Percentiles rank a stretch among this genome's conserved stretches.
These are phyloP conservation scores for Melanerpes aurifrons DNA, from an alignment of 2,113 vertebrate species.

Conservation along the genomic window DNA sequence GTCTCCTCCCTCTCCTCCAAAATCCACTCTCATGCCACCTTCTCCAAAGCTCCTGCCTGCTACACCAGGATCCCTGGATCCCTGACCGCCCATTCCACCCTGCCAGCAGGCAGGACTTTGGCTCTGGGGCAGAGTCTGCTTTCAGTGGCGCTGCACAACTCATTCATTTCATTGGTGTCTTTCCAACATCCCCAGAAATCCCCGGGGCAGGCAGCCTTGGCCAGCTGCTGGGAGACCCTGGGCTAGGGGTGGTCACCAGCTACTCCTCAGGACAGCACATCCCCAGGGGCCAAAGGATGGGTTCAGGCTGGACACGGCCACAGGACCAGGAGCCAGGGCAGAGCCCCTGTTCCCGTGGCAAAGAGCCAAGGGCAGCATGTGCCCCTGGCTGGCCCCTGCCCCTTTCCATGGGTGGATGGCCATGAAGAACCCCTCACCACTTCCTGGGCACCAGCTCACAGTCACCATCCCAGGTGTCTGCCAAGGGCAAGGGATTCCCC, in stretches of 20 bases:
- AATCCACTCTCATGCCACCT: rapidly evolving
- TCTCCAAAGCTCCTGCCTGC: rapidly evolving
- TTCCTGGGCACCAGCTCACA: rapidly evolving
- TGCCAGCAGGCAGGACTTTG: background rate
- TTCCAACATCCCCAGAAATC: rapidly evolving
- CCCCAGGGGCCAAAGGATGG: rapidly evolving
- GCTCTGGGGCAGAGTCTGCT: background rate
- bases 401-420: background rate
- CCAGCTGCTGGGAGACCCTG: background rate
- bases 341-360: background rate
- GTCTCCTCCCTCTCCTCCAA: background rate
- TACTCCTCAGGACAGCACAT: background rate
- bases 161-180: background rate
- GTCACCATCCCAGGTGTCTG: background rate
- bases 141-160: rapidly evolving
- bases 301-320: rapidly evolving
- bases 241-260: rapidly evolving
- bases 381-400: background rate
- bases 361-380: background rate
- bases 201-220: background rate
- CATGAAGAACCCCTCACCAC: background rate
- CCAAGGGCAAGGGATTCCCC: background rate
- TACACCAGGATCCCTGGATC: background rate
- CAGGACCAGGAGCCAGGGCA: background rate
- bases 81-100: rapidly evolving